These are phyloP conservation scores for Tupaia tana DNA, from an alignment of 2,113 vertebrate species.

Conservation along the genomic window DNA sequence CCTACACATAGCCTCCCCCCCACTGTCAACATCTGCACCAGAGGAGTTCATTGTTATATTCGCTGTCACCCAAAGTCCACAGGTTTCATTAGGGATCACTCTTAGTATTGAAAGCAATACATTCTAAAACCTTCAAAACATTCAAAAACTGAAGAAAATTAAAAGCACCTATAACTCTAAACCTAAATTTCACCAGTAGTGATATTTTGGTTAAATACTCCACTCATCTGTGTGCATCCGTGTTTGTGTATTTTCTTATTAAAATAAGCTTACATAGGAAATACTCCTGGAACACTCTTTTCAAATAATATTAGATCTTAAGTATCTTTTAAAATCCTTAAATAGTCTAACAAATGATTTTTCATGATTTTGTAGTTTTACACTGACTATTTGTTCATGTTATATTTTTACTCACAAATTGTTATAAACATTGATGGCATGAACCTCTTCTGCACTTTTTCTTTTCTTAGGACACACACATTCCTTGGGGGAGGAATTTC, in stretches of 20 bases:
- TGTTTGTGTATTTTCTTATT: not conserved
- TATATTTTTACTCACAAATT: not conserved
- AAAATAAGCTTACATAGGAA: not conserved
- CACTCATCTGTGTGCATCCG: not conserved
- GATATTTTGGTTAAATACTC: not conserved
- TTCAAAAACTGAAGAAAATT: not conserved
- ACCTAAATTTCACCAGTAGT: not conserved
- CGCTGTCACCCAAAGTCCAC: not conserved
- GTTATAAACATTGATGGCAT: not conserved
- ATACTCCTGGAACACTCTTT: not conserved
- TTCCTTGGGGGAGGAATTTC: not conserved
- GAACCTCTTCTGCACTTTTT: not conserved
- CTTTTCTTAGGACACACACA: not conserved
- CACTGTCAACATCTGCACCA: no score
- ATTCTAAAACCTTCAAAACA: not conserved
- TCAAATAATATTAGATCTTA: not conserved
- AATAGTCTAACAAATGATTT: not conserved
- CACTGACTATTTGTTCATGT: not conserved
- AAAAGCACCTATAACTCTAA: not conserved
- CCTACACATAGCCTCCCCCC: no score
- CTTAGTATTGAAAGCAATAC: not conserved
- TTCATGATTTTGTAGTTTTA: not conserved
- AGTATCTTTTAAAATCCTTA: not conserved
- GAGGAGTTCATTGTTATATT: no score
- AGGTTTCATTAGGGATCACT: not conserved